phyloP scores from a whole-genome alignment of 2,113 vertebrate species.

The Sorex fumeus region DNA sequence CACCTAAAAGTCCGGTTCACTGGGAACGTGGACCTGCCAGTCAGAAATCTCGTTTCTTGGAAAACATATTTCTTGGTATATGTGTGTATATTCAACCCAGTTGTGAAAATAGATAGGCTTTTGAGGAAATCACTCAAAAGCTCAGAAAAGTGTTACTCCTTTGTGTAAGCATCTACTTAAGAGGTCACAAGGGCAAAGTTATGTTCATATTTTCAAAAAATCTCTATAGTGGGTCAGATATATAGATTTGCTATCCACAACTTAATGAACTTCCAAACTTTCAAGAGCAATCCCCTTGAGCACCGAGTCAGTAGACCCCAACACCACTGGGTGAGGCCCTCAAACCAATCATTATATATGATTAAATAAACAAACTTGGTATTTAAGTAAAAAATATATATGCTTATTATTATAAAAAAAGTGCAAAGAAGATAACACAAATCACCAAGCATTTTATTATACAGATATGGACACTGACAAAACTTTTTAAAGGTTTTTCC shows the following conservation, averaged over 20 bases:
- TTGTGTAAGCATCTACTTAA: slow-evolving; percentile 36
- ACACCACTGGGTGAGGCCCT: too few species aligned
- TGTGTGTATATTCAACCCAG: slow-evolving; percentile 50
- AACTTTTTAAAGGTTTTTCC: background rate
- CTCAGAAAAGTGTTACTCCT: slow-evolving; percentile 43
- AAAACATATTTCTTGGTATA: slow-evolving; percentile 43
- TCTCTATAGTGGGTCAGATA: background rate
- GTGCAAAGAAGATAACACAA: slow-evolving; percentile 36
- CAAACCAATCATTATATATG: too few species aligned
- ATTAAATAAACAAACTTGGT: background rate
- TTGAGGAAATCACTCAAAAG: slow-evolving; percentile 19
- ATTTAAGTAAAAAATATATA: slow-evolving; percentile 14
- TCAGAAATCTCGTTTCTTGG: slow-evolving; percentile 24
- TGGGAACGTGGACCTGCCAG: background rate
- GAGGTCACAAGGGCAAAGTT: slow-evolving; percentile 32
- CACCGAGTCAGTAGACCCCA: too few species aligned
- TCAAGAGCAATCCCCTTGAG: too few species aligned
- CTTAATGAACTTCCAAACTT: too few species aligned
- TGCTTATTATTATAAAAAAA: slow-evolving; percentile 40
- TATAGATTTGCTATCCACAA: too few species aligned
- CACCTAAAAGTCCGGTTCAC: slow-evolving; percentile 12
- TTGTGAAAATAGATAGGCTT: slow-evolving; percentile 70
- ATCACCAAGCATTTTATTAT: background rate
- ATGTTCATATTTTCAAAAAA: slow-evolving; percentile 21
- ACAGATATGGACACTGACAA: slow-evolving; percentile 33